Evolutionary conservation across 2,888 invertebrate genomes (phyloP), one percentile per base, ranked within the genome.

Genomic region (Cecidostiba fungosa): DNA sequence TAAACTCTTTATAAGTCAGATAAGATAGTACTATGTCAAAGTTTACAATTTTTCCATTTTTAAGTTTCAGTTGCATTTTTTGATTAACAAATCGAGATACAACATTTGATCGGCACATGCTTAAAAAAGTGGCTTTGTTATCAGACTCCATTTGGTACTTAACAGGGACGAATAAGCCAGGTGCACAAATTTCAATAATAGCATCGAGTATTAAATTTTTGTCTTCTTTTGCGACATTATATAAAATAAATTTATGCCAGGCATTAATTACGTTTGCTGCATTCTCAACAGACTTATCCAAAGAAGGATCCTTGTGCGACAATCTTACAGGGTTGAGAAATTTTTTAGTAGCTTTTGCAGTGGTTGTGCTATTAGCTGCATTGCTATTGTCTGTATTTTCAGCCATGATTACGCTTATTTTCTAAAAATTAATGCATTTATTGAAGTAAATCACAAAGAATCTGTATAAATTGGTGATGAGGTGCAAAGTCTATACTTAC

Each of bases 221-320:
- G 2, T 89, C 89, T 12, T 88, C 88, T 5, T 88, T 84, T n/a
- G 86, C 89, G 5, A 89, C 86, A 23, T 91, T 88, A 26, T 88
- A 92, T 26, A 93, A 74, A 74, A 93, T 91, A 39, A 93, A 93
- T 86, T 93, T 93, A 78, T 93, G 93, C 91, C 92, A 92, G 1
- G 92, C 86, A 85, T 93, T 91, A 69, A 90, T 90, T 23, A 91
- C 87, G 6, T 90, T 87, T 8, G 92, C 91, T n/a, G 93, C 83
- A 10, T 87, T 79, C 0, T 89, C 84, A 79, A 92, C 92, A 26
- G 89, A 85, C 1, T 74, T 82, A 10, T 85, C 89, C 26, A 92
- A 91, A 1, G 87, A 87, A 29, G 92, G 92, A 80, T 93, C 91
- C 1, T 82, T 23, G 73, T 92, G 87, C 0, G 91, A 89, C 19